These are phyloP conservation scores for Pantherophis alleghaniensis DNA, from an alignment of 2,797 vertebrate species.

Conservation along the genomic window DNA sequence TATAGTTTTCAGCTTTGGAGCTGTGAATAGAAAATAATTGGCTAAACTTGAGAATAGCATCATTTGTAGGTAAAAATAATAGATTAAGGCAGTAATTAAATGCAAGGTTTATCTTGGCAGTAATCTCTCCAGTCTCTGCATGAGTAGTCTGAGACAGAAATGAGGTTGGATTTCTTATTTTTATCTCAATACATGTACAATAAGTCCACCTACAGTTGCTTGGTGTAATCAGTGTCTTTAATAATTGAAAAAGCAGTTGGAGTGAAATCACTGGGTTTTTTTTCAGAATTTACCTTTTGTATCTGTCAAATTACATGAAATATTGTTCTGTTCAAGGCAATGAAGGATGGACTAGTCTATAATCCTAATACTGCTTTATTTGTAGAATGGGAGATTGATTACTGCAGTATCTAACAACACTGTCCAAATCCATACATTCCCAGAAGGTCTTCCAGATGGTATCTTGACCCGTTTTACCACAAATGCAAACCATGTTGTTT, in stretches of 20 bases:
- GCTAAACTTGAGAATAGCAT: not conserved
- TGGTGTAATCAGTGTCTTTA: not conserved
- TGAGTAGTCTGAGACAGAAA: not conserved
- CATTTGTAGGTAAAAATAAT: not conserved
- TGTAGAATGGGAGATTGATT: slow-evolving; percentile 80
- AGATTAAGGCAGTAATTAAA: not conserved
- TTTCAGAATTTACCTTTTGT: not conserved
- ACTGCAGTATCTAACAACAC: slow-evolving; percentile 91
- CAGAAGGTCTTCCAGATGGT: slow-evolving; percentile 89
- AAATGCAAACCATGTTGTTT: slow-evolving; percentile 87
- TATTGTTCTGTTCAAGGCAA: not conserved
- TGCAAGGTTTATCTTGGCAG: not conserved
- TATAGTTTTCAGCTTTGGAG: not conserved
- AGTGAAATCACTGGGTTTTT: not conserved
- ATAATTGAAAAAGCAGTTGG: not conserved
- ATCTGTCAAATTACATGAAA: not conserved
- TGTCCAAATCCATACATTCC: slow-evolving; percentile 92
- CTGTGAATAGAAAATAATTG: not conserved
- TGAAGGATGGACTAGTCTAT: not conserved
- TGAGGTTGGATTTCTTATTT: not conserved
- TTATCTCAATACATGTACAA: not conserved
- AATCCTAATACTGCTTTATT: slow-evolving; percentile 10
- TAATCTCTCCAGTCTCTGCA: not conserved
- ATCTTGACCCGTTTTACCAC: slow-evolving; percentile 95
- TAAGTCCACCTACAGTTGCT: not conserved